Conservation (phyloP, 2,888 invertebrate species). For the Xestia c-nigrum region DNA sequence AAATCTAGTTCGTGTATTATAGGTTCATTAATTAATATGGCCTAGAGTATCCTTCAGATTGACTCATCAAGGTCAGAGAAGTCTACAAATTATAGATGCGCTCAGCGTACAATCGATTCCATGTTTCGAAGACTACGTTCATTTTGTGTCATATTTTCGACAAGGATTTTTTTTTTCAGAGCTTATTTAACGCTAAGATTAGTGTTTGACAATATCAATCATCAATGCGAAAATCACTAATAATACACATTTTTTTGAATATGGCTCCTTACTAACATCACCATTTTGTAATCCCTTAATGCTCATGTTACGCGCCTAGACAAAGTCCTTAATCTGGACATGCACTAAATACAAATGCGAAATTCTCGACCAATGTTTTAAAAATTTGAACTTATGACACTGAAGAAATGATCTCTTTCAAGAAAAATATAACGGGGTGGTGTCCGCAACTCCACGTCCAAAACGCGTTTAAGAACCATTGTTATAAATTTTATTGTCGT, state of each 20-base stretch:
- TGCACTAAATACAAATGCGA: background rate
- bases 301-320: background rate
- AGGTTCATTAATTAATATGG: background rate
- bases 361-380: background rate
- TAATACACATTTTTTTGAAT: background rate
- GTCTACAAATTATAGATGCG: constrained; percentile 8
- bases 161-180: background rate
- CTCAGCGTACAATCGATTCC: background rate
- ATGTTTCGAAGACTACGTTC: background rate
- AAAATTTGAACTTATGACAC: background rate
- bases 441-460: no score
- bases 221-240: background rate
- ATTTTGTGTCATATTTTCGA: background rate
- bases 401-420: background rate
- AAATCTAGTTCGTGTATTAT: background rate
- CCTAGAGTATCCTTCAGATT: background rate
- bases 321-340: background rate
- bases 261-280: background rate
- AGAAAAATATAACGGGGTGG: background rate
- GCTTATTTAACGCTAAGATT: background rate
- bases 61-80: constrained; percentile 2
- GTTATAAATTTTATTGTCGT: background rate
- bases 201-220: background rate
- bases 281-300: background rate
- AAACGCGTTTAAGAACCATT: background rate